A percentile compares a stretch with the other conserved stretches of the same genome.
Conservation (phyloP, 2,888 invertebrate genomes). For the Hydrotaea cyrtoneurina region DNA sequence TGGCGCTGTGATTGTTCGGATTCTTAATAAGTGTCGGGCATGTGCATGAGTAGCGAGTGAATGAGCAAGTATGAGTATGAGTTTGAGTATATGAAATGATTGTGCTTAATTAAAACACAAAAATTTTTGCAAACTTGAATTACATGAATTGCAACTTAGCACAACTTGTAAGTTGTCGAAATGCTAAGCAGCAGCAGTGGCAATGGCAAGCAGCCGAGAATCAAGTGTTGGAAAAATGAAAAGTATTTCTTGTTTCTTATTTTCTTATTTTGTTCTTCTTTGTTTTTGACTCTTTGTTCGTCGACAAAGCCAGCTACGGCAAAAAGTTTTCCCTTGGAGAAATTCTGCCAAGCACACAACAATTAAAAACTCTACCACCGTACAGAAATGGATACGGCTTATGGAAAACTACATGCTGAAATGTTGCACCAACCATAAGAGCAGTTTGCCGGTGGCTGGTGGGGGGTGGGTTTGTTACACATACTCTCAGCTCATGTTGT, state of each 20-base stretch:
- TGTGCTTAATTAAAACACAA: conserved; percentile 57
- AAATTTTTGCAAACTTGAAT: conserved; percentile 31
- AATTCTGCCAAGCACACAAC: not conserved
- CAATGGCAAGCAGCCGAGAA: not conserved
- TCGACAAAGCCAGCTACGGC: not conserved
- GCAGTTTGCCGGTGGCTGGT: no score
- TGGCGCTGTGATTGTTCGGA: not conserved
- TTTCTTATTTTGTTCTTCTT: not conserved
- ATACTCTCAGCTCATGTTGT: not conserved
- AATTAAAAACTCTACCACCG: not conserved
- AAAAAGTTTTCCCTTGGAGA: conserved; percentile 50
- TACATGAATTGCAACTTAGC: conserved; percentile 64
- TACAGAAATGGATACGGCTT: conserved; percentile 9
- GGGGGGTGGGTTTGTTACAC: not conserved
- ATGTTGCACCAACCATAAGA: not conserved
- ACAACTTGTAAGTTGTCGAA: conserved; percentile 29
- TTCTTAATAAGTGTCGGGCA: not conserved
- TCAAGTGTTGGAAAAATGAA: not conserved
- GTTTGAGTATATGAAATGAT: conserved; percentile 9
- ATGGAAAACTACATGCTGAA: not conserved
- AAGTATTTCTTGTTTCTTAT: not conserved
- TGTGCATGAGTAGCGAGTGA: not conserved
- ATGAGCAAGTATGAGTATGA: not conserved
- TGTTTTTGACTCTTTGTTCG: not conserved
- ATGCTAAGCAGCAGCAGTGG: not conserved